These are phyloP conservation scores for Drosophila trichaetosa DNA, from an alignment of 2,888 invertebrate species.

Conservation along the genomic window DNA sequence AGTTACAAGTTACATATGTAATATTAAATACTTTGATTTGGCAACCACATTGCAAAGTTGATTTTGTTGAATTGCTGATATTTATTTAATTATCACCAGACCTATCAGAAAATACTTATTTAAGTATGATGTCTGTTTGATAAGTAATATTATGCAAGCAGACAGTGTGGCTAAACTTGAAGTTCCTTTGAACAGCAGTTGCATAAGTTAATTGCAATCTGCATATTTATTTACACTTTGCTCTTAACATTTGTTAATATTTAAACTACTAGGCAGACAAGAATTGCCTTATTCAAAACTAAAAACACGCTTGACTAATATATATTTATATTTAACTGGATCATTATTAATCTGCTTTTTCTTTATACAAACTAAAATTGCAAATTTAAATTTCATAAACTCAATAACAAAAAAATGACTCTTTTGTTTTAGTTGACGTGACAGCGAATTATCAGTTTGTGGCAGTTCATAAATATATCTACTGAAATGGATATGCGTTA, in stretches of 20 bases:
- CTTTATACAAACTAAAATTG: too few species aligned
- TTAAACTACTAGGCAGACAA: background rate
- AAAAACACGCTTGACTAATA: too few species aligned
- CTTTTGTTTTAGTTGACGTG: background rate
- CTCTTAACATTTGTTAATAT: background rate
- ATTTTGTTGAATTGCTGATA: background rate
- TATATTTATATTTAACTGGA: too few species aligned
- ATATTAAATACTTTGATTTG: background rate
- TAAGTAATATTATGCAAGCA: background rate
- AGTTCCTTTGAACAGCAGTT: background rate
- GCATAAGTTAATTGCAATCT: background rate
- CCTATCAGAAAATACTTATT: background rate
- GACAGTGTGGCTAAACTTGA: background rate
- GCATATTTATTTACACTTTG: background rate
- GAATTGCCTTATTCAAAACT: too few species aligned
- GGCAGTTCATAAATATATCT: background rate
- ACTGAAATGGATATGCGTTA: background rate
- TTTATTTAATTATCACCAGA: background rate
- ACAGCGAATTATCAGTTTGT: slow-evolving; percentile 2
- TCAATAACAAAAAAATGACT: background rate
- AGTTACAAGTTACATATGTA: background rate
- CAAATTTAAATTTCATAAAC: background rate
- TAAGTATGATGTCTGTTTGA: background rate
- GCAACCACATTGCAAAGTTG: background rate
- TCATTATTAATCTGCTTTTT: too few species aligned